Base-by-base conservation (phyloP, 2,888 invertebrate species). In the Tiliacea citrago region DNA sequence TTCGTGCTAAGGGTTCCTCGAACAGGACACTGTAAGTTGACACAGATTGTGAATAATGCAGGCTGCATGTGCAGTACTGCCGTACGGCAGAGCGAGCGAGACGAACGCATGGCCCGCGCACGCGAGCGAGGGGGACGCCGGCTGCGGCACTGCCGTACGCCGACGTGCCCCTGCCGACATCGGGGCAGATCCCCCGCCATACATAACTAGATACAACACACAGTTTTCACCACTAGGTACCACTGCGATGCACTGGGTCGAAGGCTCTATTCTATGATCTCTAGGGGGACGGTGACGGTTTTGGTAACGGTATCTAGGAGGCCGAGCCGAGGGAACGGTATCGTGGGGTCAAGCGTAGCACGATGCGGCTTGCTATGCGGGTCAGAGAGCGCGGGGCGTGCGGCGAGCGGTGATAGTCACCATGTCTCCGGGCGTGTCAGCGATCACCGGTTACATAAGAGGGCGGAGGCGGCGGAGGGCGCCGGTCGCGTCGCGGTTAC, bases 401-500 rank as follows among this genome's bases (percentile, higher is more conserved):
- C 76, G 77, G 77, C 74, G 61, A 74, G 80, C 68, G 85, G 79
- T 77, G 86, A 76, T 82, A 75, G 77, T 81, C 81, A 87, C 87
- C 87, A 88, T 85, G 85, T 86, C 88, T 85, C 77, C 92, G 92
- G 93, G 93, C 92, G 94, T 92, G 94, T 91, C 92, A 88, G 90
- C 86, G 88, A 79, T 84, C 88, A 67, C 89, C 89, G 90, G 92
- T 93, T 93, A 93, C 93, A 92, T 93, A 93, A 94, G 92, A 88
- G 90, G 89, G 88, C 86, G 90, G 88, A 87, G 90, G 89, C 88
- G 93, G 85, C 90, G 91, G 81, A 81, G 90, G 89, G 90, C 93
- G 93, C 93, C 93, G 92, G 92, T 90, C 86, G 74, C 83, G 85
- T 83, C 87, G 77, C 93, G 92, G 93, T 95, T 97, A 97, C 97